Percentiles rank a stretch among this genome's conserved stretches.
phyloP scores from a whole-genome alignment of 2,113 vertebrate species.

The Hystrix cristata region DNA sequence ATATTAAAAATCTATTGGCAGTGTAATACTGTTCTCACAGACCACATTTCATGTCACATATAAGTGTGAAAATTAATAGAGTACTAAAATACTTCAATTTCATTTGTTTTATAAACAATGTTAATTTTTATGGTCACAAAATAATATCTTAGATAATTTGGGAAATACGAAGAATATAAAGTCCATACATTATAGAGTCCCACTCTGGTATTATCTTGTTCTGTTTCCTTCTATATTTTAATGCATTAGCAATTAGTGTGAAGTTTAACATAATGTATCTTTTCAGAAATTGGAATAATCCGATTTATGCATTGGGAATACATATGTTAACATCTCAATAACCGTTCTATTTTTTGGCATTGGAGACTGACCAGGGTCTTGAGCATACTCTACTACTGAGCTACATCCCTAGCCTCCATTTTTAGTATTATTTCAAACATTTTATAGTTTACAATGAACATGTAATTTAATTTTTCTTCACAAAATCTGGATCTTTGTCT shows the following conservation, averaged over 20 bases:
- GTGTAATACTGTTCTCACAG: background rate
- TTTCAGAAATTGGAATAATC: constrained; percentile 43
- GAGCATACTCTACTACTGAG: background rate
- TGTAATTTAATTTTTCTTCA: constrained; percentile 21
- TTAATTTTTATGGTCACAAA: constrained; percentile 28
- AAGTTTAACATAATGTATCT: constrained; percentile 32
- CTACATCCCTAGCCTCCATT: background rate
- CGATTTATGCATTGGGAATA: background rate
- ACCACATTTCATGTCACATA: constrained; percentile 7
- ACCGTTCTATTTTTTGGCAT: background rate
- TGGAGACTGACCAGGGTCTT: background rate
- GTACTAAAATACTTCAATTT: background rate
- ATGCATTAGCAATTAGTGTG: constrained; percentile 38
- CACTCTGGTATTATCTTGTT: constrained; percentile 15
- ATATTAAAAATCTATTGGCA: background rate
- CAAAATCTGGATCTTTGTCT: background rate
- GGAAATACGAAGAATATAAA: constrained; percentile 22
- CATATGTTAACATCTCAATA: constrained; percentile 30
- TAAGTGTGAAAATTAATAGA: constrained; percentile 28
- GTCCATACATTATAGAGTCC: background rate
- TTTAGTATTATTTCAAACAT: constrained; percentile 17
- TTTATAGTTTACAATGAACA: background rate
- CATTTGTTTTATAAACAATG: constrained; percentile 30
- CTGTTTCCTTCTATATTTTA: constrained; percentile 27
- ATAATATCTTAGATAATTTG: constrained; percentile 14